These are phyloP conservation scores for Oncorhynchus kisutch DNA, from an alignment of 2,113 vertebrate species.

Conservation along the genomic window DNA sequence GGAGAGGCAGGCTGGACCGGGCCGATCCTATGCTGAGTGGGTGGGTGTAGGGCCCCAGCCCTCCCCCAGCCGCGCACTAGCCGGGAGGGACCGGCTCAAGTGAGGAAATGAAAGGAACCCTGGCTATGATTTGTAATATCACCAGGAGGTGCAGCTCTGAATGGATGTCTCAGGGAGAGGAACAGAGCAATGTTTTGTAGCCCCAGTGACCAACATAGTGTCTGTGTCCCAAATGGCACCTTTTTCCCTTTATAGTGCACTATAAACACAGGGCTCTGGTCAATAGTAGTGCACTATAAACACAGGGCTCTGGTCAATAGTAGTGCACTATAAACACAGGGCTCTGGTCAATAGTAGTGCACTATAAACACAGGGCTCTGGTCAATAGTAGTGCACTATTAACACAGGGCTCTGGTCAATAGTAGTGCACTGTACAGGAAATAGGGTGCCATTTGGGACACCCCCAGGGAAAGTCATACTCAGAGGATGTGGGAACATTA, in stretches of 20 bases:
- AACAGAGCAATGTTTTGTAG: background rate
- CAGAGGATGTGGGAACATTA: conserved; percentile 58
- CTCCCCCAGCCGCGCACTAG: conserved; percentile 40
- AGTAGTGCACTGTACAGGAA: conserved; percentile 11
- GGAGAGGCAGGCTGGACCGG: conserved; percentile 23
- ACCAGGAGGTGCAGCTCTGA: conserved; percentile 19
- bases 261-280: too few species aligned
- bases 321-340: too few species aligned
- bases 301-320: too few species aligned
- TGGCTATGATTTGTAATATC: conserved; percentile 1
- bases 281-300: too few species aligned
- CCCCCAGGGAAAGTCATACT: conserved; percentile 32
- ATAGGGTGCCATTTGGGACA: too few species aligned
- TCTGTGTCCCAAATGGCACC: too few species aligned
- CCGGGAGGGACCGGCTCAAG: conserved; percentile 45
- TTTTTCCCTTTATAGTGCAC: too few species aligned
- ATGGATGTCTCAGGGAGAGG: conserved; percentile 10
- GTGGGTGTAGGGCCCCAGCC: conserved; percentile 31
- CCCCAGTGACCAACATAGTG: conserved; percentile 16
- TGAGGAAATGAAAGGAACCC: conserved; percentile 4
- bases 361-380: too few species aligned
- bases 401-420: too few species aligned
- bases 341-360: too few species aligned
- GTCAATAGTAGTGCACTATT: too few species aligned
- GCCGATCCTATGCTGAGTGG: conserved; percentile 45